Percentiles rank a stretch among this genome's conserved stretches.
Evolutionary conservation across 2,797 vertebrate genomes (phyloP).

Genomic region (Mormyrus hasselquistii): DNA sequence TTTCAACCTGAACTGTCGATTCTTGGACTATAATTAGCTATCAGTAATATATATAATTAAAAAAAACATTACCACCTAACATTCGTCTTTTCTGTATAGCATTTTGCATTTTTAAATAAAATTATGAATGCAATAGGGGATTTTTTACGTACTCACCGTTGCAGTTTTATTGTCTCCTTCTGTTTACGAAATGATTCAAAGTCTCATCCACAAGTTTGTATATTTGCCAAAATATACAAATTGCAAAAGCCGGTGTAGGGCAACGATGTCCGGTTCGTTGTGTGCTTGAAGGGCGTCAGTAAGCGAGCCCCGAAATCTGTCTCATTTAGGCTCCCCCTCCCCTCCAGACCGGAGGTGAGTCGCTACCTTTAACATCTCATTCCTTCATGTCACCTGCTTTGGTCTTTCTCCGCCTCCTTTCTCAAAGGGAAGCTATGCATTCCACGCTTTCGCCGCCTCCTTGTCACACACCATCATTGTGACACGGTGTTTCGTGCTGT

Average conservation of each 20-base stretch:
- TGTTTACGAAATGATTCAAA: not conserved
- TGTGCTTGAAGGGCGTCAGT: not conserved
- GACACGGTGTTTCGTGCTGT: not conserved
- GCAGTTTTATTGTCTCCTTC: not conserved
- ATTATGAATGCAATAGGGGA: not conserved
- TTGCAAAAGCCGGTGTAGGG: not conserved
- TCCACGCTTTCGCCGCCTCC: not conserved
- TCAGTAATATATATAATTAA: not conserved
- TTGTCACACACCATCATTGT: not conserved
- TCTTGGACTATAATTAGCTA: not conserved
- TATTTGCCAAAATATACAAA: not conserved
- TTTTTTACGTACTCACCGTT: not conserved
- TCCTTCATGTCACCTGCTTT: not conserved
- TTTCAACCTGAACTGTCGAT: not conserved
- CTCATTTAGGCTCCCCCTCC: not conserved
- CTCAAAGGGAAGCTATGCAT: not conserved
- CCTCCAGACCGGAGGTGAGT: not conserved
- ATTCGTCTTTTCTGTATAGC: not conserved
- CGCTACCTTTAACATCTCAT: not conserved
- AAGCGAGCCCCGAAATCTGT: not conserved
- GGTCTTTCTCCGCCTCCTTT: not conserved
- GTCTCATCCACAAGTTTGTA: not conserved
- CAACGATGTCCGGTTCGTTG: not conserved
- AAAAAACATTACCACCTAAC: not conserved
- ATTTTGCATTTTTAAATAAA: not conserved